A percentile compares a stretch with the other conserved stretches of the same genome.
Conservation (phyloP, 1,140 invertebrate genomes). For the Drosophila melanogaster region DNA sequence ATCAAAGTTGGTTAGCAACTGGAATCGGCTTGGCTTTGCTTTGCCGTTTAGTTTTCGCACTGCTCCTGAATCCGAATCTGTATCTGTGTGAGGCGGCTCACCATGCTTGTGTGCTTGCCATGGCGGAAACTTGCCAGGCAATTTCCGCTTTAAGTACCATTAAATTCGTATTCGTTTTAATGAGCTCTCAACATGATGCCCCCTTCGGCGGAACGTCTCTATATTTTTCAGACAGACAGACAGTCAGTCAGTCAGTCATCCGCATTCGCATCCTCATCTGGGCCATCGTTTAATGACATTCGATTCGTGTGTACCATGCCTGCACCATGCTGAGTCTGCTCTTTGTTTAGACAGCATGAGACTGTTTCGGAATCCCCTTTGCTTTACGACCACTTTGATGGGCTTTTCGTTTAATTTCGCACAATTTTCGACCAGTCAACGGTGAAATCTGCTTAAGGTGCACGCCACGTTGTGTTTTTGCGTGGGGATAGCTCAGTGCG, state of each 20-base stretch:
- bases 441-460: conserved; percentile 64
- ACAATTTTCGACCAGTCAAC: conserved; percentile 59
- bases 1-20: conserved; percentile 54
- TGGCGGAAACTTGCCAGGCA: conserved; percentile 82
- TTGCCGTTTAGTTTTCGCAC: conserved; percentile 11
- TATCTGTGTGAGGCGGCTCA: conserved; percentile 22
- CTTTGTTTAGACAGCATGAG: conserved; percentile 51
- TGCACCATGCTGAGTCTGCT: conserved; percentile 54
- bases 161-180: conserved; percentile 84
- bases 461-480: background rate
- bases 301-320: conserved; percentile 56
- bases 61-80: conserved; percentile 15
- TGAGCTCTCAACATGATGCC: conserved; percentile 84
- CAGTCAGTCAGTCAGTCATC: conserved; percentile 18
- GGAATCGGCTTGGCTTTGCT: conserved; percentile 38
- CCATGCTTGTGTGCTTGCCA: conserved; percentile 59
- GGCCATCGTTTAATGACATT: conserved; percentile 75
- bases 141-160: conserved; percentile 84
- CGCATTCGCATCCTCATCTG: background rate
- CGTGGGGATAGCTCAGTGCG: background rate
- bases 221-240: background rate
- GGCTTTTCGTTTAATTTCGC: conserved; percentile 41
- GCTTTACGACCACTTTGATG: conserved; percentile 45
- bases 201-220: conserved; percentile 1
- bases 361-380: conserved; percentile 35